These are phyloP conservation scores for Pollenia griseotomentosa DNA, from an alignment of 2,888 invertebrate genomes.

Conservation along the genomic window DNA sequence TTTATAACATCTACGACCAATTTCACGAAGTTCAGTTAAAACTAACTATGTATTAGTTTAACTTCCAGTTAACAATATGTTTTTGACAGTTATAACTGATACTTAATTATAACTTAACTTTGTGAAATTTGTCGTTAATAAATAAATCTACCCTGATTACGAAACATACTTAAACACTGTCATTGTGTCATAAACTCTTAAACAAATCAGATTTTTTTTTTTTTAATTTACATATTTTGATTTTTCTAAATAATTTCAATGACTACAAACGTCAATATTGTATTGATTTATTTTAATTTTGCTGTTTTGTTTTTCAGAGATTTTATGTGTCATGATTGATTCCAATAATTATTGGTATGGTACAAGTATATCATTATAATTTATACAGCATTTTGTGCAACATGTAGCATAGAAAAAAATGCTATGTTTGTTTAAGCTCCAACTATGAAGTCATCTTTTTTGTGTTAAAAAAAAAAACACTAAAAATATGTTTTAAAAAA, in stretches of 20 bases:
- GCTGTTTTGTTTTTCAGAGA: conserved; percentile 22
- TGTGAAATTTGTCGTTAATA: too few species aligned
- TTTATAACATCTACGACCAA: too few species aligned
- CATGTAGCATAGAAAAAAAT: conserved; percentile 55
- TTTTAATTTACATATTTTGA: conserved; percentile 31
- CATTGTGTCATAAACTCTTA: too few species aligned
- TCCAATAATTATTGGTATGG: conserved; percentile 59
- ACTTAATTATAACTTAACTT: too few species aligned
- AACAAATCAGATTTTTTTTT: background rate
- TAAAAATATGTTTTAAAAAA: background rate
- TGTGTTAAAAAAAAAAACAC: background rate
- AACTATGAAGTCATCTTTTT: conserved; percentile 69
- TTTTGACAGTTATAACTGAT: too few species aligned
- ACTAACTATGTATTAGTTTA: too few species aligned
- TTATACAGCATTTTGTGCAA: conserved; percentile 49
- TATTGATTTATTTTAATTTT: conserved; percentile 64
- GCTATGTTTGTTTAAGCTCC: conserved; percentile 37
- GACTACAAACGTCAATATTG: conserved; percentile 54
- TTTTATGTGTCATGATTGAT: conserved; percentile 70
- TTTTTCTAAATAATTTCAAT: conserved; percentile 52
- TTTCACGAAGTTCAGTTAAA: too few species aligned
- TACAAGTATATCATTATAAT: conserved; percentile 52
- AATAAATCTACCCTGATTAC: too few species aligned
- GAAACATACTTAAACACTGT: too few species aligned
- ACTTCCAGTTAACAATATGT: too few species aligned